Evolutionary conservation across 2,797 vertebrate species (phyloP).

Genomic region (Phataginus tricuspis): DNA sequence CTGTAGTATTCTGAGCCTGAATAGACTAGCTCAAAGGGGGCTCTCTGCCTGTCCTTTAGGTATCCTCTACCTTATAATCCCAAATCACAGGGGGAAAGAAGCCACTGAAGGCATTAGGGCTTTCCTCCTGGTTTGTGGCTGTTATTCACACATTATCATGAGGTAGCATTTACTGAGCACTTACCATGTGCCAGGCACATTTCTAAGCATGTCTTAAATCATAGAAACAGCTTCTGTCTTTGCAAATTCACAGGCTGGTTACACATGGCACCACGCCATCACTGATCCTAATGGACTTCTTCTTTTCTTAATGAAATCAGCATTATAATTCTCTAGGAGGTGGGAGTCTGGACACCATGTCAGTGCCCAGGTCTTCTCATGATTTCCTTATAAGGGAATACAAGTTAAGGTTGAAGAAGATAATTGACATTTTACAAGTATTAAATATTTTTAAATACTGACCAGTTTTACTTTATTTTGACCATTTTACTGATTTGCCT

Average conservation of each 20-base stretch:
- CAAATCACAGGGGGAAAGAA: neutral
- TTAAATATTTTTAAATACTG: constrained; percentile 48
- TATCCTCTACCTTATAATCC: neutral
- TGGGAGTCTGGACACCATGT: neutral
- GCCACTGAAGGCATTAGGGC: neutral
- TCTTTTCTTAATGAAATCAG: constrained; percentile 29
- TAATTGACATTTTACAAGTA: constrained; percentile 32
- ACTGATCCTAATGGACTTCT: neutral
- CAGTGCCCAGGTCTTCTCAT: neutral
- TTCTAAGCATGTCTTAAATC: neutral
- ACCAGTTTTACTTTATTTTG: constrained; percentile 30
- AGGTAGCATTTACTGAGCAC: neutral
- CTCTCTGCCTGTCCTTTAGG: neutral
- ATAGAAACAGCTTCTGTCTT: neutral
- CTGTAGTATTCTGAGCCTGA: neutral
- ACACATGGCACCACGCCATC: neutral
- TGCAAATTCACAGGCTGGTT: neutral
- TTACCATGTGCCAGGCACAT: neutral
- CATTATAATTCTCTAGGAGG: neutral
- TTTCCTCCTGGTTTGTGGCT: neutral
- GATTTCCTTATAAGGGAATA: neutral
- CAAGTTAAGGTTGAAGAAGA: neutral
- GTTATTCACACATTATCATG: neutral
- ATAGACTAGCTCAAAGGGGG: neutral
- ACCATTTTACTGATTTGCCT: constrained; percentile 9